Percentiles rank a stretch among this genome's conserved stretches.
Evolutionary conservation across 2,888 invertebrate genomes (phyloP).

Genomic region (Atrina japonica): DNA sequence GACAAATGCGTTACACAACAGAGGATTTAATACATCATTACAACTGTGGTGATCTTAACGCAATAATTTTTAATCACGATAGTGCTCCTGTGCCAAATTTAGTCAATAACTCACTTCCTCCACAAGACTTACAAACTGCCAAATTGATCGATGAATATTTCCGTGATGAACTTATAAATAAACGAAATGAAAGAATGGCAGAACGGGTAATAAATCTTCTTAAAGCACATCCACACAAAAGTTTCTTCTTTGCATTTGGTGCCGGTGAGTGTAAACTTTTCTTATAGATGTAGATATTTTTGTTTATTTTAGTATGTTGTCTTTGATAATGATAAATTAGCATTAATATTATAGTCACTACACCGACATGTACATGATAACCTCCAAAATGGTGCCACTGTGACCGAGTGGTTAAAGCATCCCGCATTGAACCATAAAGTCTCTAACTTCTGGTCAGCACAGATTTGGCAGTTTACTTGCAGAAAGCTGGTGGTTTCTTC

Average conservation of each 20-base stretch:
- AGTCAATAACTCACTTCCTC: constrained; percentile 76
- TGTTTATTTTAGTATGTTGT: too few species aligned
- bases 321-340: too few species aligned
- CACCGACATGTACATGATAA: too few species aligned
- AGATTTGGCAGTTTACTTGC: too few species aligned
- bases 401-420: too few species aligned
- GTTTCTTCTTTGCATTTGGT: constrained; percentile 83
- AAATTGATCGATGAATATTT: constrained; percentile 82
- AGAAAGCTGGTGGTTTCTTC: too few species aligned
- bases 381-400: too few species aligned
- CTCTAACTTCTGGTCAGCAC: too few species aligned
- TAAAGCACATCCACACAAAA: constrained; percentile 79
- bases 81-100: constrained; percentile 77
- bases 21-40: constrained; percentile 82
- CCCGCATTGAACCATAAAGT: too few species aligned
- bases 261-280: constrained; percentile 79
- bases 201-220: constrained; percentile 81
- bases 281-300: too few species aligned
- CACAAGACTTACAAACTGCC: constrained; percentile 71
- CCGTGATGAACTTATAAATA: constrained; percentile 82
- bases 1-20: constrained; percentile 73
- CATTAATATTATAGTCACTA: too few species aligned
- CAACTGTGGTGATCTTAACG: constrained; percentile 82
- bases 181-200: constrained; percentile 83
- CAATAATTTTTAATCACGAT: constrained; percentile 80